Percentiles rank a stretch among this genome's conserved stretches.
Evolutionary conservation across 2,113 vertebrate species (phyloP).

Genomic region (Motacilla tschutschensis): DNA sequence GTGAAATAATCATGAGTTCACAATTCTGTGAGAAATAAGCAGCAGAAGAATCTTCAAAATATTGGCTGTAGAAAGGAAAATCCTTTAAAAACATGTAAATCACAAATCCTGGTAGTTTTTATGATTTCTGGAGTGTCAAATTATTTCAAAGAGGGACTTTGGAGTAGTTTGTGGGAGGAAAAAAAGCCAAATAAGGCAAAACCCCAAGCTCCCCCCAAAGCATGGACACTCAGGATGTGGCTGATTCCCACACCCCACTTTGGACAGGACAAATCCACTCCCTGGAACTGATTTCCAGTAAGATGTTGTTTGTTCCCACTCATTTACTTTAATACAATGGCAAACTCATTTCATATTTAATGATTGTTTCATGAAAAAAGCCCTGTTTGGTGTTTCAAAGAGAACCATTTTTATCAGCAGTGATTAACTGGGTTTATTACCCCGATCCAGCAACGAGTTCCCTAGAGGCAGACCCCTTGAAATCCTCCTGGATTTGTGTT

Average conservation of each 20-base stretch:
- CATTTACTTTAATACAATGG: not conserved
- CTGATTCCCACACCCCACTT: not conserved
- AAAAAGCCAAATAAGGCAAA: not conserved
- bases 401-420: not conserved
- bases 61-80: not conserved
- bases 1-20: not conserved
- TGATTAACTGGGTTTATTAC: not conserved
- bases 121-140: not conserved
- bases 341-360: not conserved
- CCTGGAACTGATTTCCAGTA: not conserved
- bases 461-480: not conserved
- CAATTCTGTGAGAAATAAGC: not conserved
- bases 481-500: not conserved
- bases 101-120: not conserved
- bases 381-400: not conserved
- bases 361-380: not conserved
- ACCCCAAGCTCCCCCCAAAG: accelerated
- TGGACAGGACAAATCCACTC: not conserved
- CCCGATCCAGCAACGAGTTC: not conserved
- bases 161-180: not conserved
- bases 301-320: not conserved
- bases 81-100: not conserved
- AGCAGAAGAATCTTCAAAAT: not conserved
- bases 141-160: not conserved
- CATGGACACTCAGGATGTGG: not conserved